Evolutionary conservation across 2,888 invertebrate species (phyloP), one percentile per base, ranked within the genome.

Genomic region (Globia sparganii): DNA sequence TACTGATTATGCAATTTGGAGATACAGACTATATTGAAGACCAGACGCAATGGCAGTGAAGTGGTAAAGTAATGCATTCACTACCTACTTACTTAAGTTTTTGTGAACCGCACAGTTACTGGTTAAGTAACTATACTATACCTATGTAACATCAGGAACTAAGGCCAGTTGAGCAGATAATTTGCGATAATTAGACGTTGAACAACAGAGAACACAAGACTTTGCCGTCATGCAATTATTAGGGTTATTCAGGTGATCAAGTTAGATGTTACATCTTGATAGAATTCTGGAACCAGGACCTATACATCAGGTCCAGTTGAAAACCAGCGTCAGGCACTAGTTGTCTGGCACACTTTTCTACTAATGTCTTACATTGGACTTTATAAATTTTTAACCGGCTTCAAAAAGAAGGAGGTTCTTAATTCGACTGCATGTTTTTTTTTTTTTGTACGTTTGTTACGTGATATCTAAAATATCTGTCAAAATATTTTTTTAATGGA

Each of bases 81-180:
- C 46, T 40, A 25, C 13, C 25, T 8, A 61, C 34, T 34, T 61
- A 31, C 13, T 72, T 25, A 81, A 65, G 40, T 81, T 61, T 59
- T 74, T 81, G 25, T 66, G 28, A 43, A 21, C 43, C 13, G 21
- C 21, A 2, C 53, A 59, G 28, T 15, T 18, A n/a, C 18, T 21
- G n/a, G 65, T 75, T 66, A 34, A 31, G 65, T 61, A 81, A 66
- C 15, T 43, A 15, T 49, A 66, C 15, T 43, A 15, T 49, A 53
- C 46, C 43, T 18, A 53, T 37, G 43, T 66, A 78, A 78, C 37
- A 78, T 61, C 21, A 81, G 81, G 75, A 78, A 75, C 34, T 46
- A 13, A 81, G 61, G 66, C 43, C 43, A 31, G 61, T 75, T 34
- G 18, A n/a, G 43, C 21, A 37, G 65, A 61, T 81, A 81, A 75